Evolutionary conservation across 2,888 invertebrate species (phyloP), one percentile per base, ranked within the genome.

Genomic region (Thera obeliscata): DNA sequence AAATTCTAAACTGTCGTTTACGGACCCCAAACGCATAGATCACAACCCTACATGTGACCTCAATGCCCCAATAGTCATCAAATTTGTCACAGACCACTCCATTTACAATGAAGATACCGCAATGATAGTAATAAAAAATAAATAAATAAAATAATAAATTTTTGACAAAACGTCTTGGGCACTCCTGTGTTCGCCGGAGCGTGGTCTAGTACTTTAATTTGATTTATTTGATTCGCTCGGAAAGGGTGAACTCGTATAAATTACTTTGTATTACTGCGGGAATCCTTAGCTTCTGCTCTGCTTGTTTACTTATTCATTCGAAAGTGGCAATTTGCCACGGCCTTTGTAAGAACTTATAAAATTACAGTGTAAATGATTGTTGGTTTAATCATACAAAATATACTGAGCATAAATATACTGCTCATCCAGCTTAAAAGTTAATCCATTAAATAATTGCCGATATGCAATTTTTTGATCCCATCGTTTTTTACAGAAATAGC

Each of bases 161-260:
- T 92, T 92, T 92, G 90, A 93, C 93, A 93, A 93, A 93, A 93
- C 93, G 93, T 93, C 93, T 93, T 93, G 88, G 89, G 89, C 92
- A 90, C 93, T 93, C 88, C 86, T 82, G 84, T 81, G 88, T 78
- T 86, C 86, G 75, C 76, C 78, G 84, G 80, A 89, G 91, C 93
- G 91, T 87, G 85, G 82, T 87, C 81, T 85, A 93, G 89, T 91
- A 80, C 87, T 90, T 88, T 91, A 91, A 91, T 93, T 91, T 93
- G 93, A 93, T 93, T 93, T 93, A 93, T 93, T 90, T 89, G 86
- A 87, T 88, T 88, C 84, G 71, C 79, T 84, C 77, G 80, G 80
- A 92, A 93, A 91, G 92, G 93, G 92, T 93, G 87, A 87, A 80
- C 77, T 77, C 77, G 83, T 87, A 88, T 90, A 88, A 85, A 89